phyloP scores from a whole-genome alignment of 2,797 vertebrate species.

The Pseudomugil gertrudae region DNA sequence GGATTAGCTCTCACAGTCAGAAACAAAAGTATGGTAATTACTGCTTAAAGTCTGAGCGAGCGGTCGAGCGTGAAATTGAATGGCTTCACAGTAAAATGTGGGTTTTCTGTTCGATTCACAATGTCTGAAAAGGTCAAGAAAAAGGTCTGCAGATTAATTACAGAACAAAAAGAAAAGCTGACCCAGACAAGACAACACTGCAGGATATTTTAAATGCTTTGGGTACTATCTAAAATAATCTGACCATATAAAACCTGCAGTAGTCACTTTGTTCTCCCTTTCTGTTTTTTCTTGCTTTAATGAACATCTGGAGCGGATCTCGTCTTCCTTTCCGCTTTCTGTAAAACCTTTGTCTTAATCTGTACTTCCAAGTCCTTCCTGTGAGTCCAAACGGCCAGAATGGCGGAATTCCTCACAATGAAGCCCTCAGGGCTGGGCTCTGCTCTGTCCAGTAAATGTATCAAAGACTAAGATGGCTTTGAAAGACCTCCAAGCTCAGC shows the following conservation, averaged over 20 bases:
- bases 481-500: constrained; percentile 3
- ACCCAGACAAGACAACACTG: not conserved
- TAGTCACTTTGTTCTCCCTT: constrained; percentile 24
- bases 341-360: constrained; percentile 32
- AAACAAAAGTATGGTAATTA: constrained; percentile 18
- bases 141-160: constrained; percentile 15
- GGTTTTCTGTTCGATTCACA: constrained; percentile 34
- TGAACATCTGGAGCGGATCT: constrained; percentile 42
- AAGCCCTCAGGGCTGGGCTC: constrained; percentile 20
- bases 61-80: constrained; percentile 54
- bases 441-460: constrained; percentile 23
- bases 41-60: constrained; percentile 37
- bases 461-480: constrained; percentile 30
- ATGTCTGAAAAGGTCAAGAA: constrained; percentile 30
- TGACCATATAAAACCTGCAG: not conserved
- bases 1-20: not conserved
- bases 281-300: constrained; percentile 14
- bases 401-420: constrained; percentile 43
- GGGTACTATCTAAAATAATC: not conserved
- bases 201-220: not conserved
- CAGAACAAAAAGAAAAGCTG: constrained; percentile 13
- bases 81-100: constrained; percentile 26
- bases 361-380: constrained; percentile 49
- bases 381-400: constrained; percentile 23
- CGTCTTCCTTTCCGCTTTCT: constrained; percentile 26